A percentile compares a stretch with the other conserved stretches of the same genome.
phyloP scores from a whole-genome alignment of 2,888 invertebrate genomes.

The Biston stratarius region DNA sequence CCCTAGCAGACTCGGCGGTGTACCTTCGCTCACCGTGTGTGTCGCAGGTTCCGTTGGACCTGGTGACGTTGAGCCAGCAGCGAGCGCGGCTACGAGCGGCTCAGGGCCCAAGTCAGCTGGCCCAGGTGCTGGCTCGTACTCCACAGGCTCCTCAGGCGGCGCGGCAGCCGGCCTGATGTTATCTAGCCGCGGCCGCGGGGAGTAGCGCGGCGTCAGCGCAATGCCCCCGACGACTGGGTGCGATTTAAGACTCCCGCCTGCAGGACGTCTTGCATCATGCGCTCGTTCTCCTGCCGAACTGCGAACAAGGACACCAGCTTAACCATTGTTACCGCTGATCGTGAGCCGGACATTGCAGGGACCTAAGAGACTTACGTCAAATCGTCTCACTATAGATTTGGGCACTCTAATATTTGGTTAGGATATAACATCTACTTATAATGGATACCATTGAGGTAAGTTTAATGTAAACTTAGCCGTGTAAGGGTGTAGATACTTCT shows the following conservation, averaged over 20 bases:
- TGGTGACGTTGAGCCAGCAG: constrained; percentile 37
- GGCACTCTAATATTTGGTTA: constrained; percentile 37
- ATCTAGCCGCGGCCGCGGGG: constrained; percentile 81
- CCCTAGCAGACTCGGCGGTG: constrained; percentile 11
- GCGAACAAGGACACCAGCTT: constrained; percentile 81
- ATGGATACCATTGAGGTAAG: constrained; percentile 26
- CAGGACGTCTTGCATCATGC: constrained; percentile 92
- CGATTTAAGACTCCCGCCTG: constrained; percentile 87
- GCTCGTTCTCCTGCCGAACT: constrained; percentile 96
- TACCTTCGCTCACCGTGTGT: too few relatives aligned
- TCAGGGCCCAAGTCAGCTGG: constrained; percentile 48
- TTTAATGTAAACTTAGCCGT: constrained; percentile 28
- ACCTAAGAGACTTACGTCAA: constrained; percentile 26
- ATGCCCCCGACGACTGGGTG: constrained; percentile 85
- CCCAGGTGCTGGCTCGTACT: constrained; percentile 56
- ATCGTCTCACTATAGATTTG: constrained; percentile 18
- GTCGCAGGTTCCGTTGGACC: neutral
- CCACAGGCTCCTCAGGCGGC: constrained; percentile 76
- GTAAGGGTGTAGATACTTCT: constrained; percentile 29
- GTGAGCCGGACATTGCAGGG: constrained; percentile 51
- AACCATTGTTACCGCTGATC: constrained; percentile 59
- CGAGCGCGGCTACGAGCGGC: constrained; percentile 47
- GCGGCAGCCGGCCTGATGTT: constrained; percentile 80
- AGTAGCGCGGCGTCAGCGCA: constrained; percentile 85
- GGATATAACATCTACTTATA: constrained; percentile 20